Evolutionary conservation across 92 coral and sea anemone species (phyloP), one percentile per base, ranked within the genome.

Genomic region (Zoanthus sociatus): DNA sequence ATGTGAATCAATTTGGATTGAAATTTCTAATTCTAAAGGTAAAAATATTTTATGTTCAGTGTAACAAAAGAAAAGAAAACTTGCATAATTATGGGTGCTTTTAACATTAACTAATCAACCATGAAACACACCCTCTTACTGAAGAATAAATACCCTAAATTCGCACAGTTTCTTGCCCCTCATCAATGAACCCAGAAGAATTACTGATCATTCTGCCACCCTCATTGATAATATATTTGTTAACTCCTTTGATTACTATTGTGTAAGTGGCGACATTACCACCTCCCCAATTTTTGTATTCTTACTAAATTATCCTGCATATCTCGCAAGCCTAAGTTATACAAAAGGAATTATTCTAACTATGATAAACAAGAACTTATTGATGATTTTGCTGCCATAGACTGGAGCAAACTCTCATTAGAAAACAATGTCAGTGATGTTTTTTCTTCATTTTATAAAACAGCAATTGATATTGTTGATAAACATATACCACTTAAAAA

Each of bases 1-100:
- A n/a, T 78, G 75, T 18, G 88, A 85, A 77, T 86, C 89, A 7
- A 56, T 86, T 17, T 86, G 89, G 89, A 61, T 86, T 56, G 89
- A 86, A 76, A 47, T 76, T 76, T 9, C 20, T 15, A 63, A 76
- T 66, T 16, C 78, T 14, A 44, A 20, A 12, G 61, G 51, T 26
- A 73, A 72, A 50, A 86, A 86, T 30, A 33, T 63, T 14, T 53
- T 86, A 6, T 76, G 89, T 63, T 79, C 81, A 12, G 76, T 44
- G 56, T 86, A 58, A 78, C 58, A 20, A 86, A 37, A 7, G 90
- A 90, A 60, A 56, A 60, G 26, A 90, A 90, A 63, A 32, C 74
- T 73, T 86, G 92, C 58, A 55, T 90, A 55, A 73, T 90, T 31
- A 86, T 90, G 90, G 92, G 90, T n/a, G 90, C 86, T 32, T 90